A percentile compares a stretch with the other conserved stretches of the same genome.
These are phyloP conservation scores for Poecile atricapillus DNA, from an alignment of 2,113 vertebrate species.

Conservation along the genomic window DNA sequence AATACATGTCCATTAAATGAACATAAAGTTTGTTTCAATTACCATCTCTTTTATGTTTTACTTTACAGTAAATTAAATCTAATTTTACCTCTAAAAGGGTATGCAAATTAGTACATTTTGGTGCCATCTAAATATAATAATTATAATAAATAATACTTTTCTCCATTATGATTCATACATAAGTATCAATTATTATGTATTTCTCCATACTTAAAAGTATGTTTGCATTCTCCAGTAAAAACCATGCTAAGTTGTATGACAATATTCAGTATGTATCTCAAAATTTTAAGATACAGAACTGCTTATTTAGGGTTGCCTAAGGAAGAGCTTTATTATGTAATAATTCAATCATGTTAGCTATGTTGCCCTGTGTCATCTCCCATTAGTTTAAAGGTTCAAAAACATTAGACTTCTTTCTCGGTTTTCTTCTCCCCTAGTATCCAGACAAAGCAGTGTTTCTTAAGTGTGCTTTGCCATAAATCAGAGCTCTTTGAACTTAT, in stretches of 20 bases:
- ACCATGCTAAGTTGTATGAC: neutral
- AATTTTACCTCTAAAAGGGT: neutral
- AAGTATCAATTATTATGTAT: neutral
- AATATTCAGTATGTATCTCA: neutral
- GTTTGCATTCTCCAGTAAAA: neutral
- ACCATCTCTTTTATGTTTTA: neutral
- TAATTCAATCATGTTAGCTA: neutral
- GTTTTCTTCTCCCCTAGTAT: neutral
- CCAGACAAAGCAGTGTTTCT: neutral
- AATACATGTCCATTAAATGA: neutral
- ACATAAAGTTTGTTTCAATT: neutral
- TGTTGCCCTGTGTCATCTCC: neutral
- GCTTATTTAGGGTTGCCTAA: neutral
- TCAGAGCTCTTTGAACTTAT: neutral
- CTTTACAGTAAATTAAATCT: neutral
- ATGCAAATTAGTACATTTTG: neutral
- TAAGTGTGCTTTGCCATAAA: neutral
- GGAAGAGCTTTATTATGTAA: neutral
- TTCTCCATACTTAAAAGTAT: neutral
- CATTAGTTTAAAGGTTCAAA: neutral
- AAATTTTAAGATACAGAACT: neutral
- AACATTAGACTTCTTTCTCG: neutral
- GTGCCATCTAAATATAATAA: neutral
- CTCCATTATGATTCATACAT: neutral
- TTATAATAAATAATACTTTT: neutral